phyloP scores from a whole-genome alignment of 2,113 vertebrate genomes.

The Forbesichthys agassizii region DNA sequence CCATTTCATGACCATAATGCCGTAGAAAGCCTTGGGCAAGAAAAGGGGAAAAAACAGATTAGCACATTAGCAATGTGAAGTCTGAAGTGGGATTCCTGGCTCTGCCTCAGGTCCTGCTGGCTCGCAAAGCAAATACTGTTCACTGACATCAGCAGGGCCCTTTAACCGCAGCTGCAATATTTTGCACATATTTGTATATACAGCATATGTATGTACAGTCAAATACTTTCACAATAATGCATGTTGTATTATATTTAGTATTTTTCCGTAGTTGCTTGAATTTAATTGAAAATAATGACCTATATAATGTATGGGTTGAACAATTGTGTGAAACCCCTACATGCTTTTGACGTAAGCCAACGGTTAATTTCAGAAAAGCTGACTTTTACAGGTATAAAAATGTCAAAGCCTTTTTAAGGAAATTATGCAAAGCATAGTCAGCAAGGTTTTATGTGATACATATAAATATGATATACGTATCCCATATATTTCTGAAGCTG shows the following conservation, averaged over 20 bases:
- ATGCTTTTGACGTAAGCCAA: too few species aligned
- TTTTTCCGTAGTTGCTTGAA: too few species aligned
- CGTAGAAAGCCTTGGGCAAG: slow-evolving; percentile 26
- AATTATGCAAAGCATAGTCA: too few species aligned
- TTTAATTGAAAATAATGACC: too few species aligned
- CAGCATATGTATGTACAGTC: not conserved
- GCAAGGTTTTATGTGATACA: too few species aligned
- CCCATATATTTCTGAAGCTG: slow-evolving; percentile 6
- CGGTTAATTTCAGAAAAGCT: too few species aligned
- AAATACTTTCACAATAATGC: not conserved
- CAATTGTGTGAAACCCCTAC: too few species aligned
- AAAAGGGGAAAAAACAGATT: slow-evolving; percentile 39
- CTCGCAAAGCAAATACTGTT: slow-evolving; percentile 23
- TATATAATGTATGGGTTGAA: too few species aligned
- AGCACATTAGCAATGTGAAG: slow-evolving; percentile 32
- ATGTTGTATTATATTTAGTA: too few species aligned
- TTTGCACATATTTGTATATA: not conserved
- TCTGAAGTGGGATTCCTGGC: slow-evolving; percentile 33
- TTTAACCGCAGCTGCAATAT: slow-evolving; percentile 9
- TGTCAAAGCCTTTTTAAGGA: too few species aligned
- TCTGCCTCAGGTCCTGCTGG: slow-evolving; percentile 37
- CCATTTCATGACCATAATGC: slow-evolving; percentile 28
- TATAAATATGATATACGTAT: too few species aligned
- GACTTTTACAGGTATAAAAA: too few species aligned
- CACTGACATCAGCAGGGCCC: slow-evolving; percentile 26